Percentiles rank a stretch among this genome's conserved stretches.
These are phyloP conservation scores for Erpetoichthys calabaricus DNA, from an alignment of 2,797 vertebrate species.

Conservation along the genomic window DNA sequence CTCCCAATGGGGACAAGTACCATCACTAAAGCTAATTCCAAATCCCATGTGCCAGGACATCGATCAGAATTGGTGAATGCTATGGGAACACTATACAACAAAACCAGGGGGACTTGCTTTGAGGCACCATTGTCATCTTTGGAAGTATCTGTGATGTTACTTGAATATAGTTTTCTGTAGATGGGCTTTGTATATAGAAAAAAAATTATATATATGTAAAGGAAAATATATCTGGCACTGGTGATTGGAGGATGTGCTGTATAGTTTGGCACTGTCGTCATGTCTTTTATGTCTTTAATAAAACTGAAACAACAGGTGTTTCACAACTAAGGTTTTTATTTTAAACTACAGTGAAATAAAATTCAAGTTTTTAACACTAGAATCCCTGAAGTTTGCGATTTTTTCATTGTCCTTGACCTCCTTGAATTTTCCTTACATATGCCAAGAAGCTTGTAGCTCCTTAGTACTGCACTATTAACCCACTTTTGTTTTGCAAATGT, in stretches of 20 bases:
- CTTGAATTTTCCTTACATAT: no score
- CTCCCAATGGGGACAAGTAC: neutral
- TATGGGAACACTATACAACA: neutral
- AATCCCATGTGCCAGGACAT: neutral
- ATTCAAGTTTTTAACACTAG: no score
- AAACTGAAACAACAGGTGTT: no score
- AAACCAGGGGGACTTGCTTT: constrained; percentile 29
- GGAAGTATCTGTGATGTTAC: constrained; percentile 57
- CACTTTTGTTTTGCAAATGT: no score
- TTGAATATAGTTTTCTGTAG: constrained; percentile 68
- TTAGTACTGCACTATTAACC: no score
- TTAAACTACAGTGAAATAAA: constrained; percentile 35
- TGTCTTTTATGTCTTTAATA: no score
- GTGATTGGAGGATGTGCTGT: no score
- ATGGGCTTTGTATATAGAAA: constrained; percentile 26
- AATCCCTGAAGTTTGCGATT: no score
- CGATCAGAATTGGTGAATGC: constrained; percentile 4
- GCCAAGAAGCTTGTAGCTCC: no score
- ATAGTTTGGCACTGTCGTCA: no score
- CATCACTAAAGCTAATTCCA: neutral
- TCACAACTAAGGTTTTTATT: constrained; percentile 28
- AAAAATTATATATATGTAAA: constrained; percentile 27
- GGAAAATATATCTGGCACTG: constrained; percentile 15
- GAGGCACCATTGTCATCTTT: constrained; percentile 43
- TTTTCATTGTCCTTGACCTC: no score